Base-by-base conservation (phyloP, 2,113 vertebrate genomes). In the Jaculus jaculus region DNA sequence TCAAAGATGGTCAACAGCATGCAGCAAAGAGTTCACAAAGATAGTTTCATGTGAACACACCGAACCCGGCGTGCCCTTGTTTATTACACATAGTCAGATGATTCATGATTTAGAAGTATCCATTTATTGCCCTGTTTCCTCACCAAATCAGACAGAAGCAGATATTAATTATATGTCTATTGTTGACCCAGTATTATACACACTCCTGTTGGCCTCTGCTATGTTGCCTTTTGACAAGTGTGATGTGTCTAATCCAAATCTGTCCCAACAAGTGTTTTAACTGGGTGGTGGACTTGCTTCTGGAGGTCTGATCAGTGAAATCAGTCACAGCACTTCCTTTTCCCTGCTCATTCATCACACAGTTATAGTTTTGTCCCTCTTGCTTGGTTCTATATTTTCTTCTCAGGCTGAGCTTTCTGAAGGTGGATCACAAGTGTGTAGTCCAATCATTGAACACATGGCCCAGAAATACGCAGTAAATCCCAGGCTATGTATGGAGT, bases 11-110 rank as follows among this genome's bases (percentile, higher is more conserved):
- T 85, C 74, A 82, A 63, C 47, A 73, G 77, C 82, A 87, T 87
- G 30, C 71, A 91, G 77, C 30, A 47, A 69, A 78, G 89, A 94
- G 88, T 96, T 97, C 83, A 83, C 72, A 92, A 79, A 93, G 78
- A 54, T 92, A 92, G 42, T 96, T 94, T 96, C 77, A 89, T 78
- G 54, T 87, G 87, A 93, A 77, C 82, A 93, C 73, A 85, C 61
- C 61, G 84, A 92, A 88, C 26, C 21, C 63, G 80, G 30, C 83
- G 51, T 80, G 68, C 69, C 77, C 37, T 68, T 71, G 9, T 66
- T n/a, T n/a, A 23, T 91, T 65, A 84, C 82, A 88, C 54, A 90
- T 74, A 63, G 12, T 51, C 81, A 91, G 66, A 61, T 94, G 80
- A 89, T 84, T 96, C 91, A 94, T 42, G 39, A 12, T 86, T 16